Percentiles rank a stretch among this genome's conserved stretches.
Evolutionary conservation across 2,888 invertebrate genomes (phyloP).

Genomic region (Poecilobothrus nobilitatus): DNA sequence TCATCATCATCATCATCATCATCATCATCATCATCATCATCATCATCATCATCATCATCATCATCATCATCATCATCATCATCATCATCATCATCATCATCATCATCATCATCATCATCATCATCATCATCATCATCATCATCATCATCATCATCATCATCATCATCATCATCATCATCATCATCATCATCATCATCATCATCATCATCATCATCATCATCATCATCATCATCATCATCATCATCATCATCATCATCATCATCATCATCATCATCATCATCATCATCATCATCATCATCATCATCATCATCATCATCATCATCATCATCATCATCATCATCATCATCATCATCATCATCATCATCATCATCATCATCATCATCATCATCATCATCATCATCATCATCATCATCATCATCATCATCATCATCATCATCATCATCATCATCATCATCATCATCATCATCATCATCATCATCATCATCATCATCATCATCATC

Average conservation of each 20-base stretch:
- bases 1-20: constrained; percentile 6
- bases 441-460: too few relatives aligned
- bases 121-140: constrained; percentile 6
- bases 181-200: constrained; percentile 6
- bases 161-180: constrained; percentile 6
- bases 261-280: constrained; percentile 6
- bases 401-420: too few relatives aligned
- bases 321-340: too few relatives aligned
- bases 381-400: too few relatives aligned
- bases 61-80: constrained; percentile 6
- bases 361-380: too few relatives aligned
- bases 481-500: too few relatives aligned
- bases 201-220: constrained; percentile 6
- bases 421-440: too few relatives aligned
- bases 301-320: not conserved
- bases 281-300: constrained; percentile 6
- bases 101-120: constrained; percentile 6
- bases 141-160: constrained; percentile 6
- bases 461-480: too few relatives aligned
- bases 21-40: constrained; percentile 6
- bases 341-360: too few relatives aligned
- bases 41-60: constrained; percentile 6
- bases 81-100: constrained; percentile 6
- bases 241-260: constrained; percentile 6
- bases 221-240: constrained; percentile 6